Evolutionary conservation across 2,113 vertebrate species (phyloP).

Genomic region (Rafetus swinhoei): DNA sequence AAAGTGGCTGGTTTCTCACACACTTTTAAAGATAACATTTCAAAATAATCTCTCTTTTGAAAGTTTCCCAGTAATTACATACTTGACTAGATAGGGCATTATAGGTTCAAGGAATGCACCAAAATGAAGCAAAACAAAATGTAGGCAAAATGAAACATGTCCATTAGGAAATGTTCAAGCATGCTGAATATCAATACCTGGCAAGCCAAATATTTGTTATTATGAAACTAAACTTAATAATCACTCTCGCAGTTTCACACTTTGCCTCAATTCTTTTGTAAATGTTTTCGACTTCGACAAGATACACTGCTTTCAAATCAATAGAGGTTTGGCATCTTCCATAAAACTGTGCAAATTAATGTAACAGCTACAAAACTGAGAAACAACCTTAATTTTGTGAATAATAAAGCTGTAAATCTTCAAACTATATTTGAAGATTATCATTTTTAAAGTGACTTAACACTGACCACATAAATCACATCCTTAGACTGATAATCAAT

Average conservation of each 20-base stretch:
- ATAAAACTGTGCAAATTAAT: slow-evolving; percentile 58
- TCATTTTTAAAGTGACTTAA: slow-evolving; percentile 45
- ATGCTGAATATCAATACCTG: neutral
- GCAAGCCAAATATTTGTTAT: neutral
- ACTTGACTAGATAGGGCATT: slow-evolving; percentile 46
- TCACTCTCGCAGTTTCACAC: neutral
- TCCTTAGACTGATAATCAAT: slow-evolving; percentile 43
- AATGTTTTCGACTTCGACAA: slow-evolving; percentile 50
- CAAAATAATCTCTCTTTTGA: slow-evolving; percentile 29
- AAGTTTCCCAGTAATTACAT: slow-evolving; percentile 44
- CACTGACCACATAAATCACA: neutral
- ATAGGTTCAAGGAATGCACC: slow-evolving; percentile 43
- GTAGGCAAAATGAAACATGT: slow-evolving; percentile 35
- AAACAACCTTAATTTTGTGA: slow-evolving; percentile 64
- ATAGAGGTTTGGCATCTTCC: slow-evolving; percentile 71
- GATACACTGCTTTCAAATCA: slow-evolving; percentile 45
- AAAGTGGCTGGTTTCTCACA: slow-evolving; percentile 28
- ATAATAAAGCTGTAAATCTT: slow-evolving; percentile 68
- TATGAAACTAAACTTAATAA: neutral
- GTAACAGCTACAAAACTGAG: slow-evolving; percentile 57
- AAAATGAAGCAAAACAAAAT: slow-evolving; percentile 60
- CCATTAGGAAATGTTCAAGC: slow-evolving; percentile 18
- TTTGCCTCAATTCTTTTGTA: slow-evolving; percentile 32
- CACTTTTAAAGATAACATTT: slow-evolving; percentile 21
- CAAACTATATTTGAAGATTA: slow-evolving; percentile 56